Evolutionary conservation across 2,113 vertebrate species (phyloP).

Genomic region (Poicephalus gulielmi): DNA sequence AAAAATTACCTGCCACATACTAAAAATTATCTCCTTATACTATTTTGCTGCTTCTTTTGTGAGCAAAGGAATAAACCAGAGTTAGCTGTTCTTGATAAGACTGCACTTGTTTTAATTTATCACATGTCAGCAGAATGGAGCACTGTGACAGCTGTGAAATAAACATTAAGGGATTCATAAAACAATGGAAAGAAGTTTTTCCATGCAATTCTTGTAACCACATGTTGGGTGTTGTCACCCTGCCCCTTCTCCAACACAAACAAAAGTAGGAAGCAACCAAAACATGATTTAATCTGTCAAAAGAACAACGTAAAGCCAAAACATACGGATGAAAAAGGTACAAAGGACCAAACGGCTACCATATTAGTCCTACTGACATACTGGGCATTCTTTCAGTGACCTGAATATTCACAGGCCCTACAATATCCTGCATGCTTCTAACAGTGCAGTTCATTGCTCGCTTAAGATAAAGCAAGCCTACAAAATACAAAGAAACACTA

Average conservation of each 20-base stretch:
- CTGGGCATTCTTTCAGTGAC: too few species aligned
- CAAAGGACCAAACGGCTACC: background rate
- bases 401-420: background rate
- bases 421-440: background rate
- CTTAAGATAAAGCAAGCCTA: background rate
- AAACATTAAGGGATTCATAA: slow-evolving; percentile 51
- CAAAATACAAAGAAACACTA: background rate
- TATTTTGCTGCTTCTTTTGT: background rate
- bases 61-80: slow-evolving; percentile 4
- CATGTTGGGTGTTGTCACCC: background rate
- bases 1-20: slow-evolving; percentile 29
- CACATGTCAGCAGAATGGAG: slow-evolving; percentile 57
- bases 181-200: slow-evolving; percentile 29
- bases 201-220: background rate
- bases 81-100: slow-evolving; percentile 43
- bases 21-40: slow-evolving; percentile 12
- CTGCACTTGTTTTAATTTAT: slow-evolving; percentile 15
- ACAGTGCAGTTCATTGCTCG: background rate
- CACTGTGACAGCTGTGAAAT: slow-evolving; percentile 31
- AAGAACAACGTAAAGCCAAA: background rate
- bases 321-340: background rate
- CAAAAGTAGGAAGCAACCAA: background rate
- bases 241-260: background rate
- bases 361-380: background rate
- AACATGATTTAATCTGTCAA: background rate